Base-by-base conservation (phyloP, 2,888 invertebrate species). In the Miltochrista miniata region DNA sequence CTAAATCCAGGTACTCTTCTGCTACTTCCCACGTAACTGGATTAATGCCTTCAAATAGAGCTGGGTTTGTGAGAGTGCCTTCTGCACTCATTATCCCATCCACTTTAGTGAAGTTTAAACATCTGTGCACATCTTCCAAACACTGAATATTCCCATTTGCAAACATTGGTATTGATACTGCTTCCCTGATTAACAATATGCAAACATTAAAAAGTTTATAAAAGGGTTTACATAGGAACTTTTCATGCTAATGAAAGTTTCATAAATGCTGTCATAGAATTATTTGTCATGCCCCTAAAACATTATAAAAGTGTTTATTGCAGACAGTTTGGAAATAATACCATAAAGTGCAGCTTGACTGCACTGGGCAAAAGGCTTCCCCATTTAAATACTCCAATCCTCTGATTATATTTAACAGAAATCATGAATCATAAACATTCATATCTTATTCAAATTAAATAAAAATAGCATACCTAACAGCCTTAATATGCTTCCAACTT, bases 71-170 rank as follows among this genome's bases (percentile, higher is more conserved):
- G n/a, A 99, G 93, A 84, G 97, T 98, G 0, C 99, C 99, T 90
- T 99, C 99, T 58, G 97, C 96, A 72, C 96, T 95, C 98, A 98
- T 98, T 0, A 98, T 96, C 36, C 96, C 97, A 76, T 95, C 92
- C 2, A 95, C 98, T 29, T 96, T 96, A 0, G 99, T 99, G 71
- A 94, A 95, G 49, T 94, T 90, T 45, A 99, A 85, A 81, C 99
- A 99, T 59, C 95, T 92, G 50, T 95, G 89, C 1, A 97, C 94
- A 92, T 99, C 99, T 72, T 95, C 94, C 67, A 97, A 82, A 71
- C 96, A 96, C 82, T 99, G 98, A 65, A 99, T 97, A 79, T 99
- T 99, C 12, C 99, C 99, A 92, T 99, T 99, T 24, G 99, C 98
- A 81, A 99, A 95, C 75, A 99, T 97, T 11, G 99, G 99, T 73